Evolutionary conservation across 2,888 invertebrate species (phyloP), one percentile per base, ranked within the genome.

Genomic region (Augochlorella aurata): DNA sequence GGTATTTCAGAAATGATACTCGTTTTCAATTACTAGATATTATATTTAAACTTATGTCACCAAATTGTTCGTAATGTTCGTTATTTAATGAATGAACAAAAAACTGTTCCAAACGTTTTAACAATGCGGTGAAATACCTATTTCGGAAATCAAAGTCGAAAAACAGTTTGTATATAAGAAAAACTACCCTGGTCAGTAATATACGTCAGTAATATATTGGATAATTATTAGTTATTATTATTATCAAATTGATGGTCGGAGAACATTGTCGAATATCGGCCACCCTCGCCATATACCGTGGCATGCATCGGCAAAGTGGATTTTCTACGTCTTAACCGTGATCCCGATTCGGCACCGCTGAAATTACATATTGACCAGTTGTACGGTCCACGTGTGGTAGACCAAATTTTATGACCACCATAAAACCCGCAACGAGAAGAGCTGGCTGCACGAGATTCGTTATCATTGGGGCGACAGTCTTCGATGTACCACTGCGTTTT

Each of bases 321-420:
- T 38, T 38, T 38, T 63, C 24, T 63, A 29, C 29, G 38, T 63
- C 18, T 63, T 29, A 63, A 29, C 29, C 61, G 18, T 18, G 61
- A 29, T 63, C 8, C 61, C 3, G 38, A 29, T 29, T 38, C 29
- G 18, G 29, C 18, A 63, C 29, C 29, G 10, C 61, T 18, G 38
- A 29, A 63, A 63, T 38, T 63, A 63, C 61, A 18, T 63, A 63
- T 63, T 29, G 61, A 29, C 29, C 29, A 63, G 61, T 10, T 18
- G 18, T 18, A 38, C 29, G 61, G 29, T 63, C 38, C 61, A 9
- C 29, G 29, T 29, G 61, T 38, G 61, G 61, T 63, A 63, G 38
- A 63, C 61, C 61, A 38, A 63, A 63, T 38, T 63, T 63, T 63
- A 63, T 38, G 61, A 29, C 16, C 61, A 38, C 61, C 61, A 63